These are phyloP conservation scores for Crocodylus rhombifer DNA, from an alignment of 2,797 vertebrate species.

Conservation along the genomic window DNA sequence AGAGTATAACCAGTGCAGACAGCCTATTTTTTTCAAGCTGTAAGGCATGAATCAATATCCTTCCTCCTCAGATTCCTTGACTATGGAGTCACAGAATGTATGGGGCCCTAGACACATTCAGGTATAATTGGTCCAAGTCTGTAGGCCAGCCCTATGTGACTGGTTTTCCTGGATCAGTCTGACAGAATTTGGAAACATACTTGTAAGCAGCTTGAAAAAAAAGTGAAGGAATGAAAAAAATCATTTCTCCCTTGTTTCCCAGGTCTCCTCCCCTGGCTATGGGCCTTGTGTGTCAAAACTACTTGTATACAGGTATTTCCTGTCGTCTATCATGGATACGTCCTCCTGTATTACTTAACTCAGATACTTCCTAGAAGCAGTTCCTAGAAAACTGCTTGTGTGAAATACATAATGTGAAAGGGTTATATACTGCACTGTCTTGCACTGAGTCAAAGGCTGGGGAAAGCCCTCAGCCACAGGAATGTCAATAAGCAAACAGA, in stretches of 20 bases:
- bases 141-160: too few species aligned
- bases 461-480: neutral
- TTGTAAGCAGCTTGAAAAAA: neutral
- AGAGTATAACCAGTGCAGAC: too few species aligned
- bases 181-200: neutral
- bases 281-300: neutral
- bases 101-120: neutral
- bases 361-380: neutral
- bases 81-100: neutral
- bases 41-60: neutral
- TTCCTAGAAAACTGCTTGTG: neutral
- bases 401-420: neutral
- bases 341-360: neutral
- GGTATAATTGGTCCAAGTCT: neutral
- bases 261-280: neutral
- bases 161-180: neutral
- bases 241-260: neutral
- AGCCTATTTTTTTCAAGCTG: neutral
- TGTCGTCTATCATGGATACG: rapidly evolving
- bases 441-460: neutral
- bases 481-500: neutral
- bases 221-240: neutral
- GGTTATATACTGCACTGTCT: neutral
- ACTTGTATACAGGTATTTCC: neutral
- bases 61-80: neutral